phyloP scores from a whole-genome alignment of 2,888 invertebrate genomes.

The Caenorhabditis sinica region DNA sequence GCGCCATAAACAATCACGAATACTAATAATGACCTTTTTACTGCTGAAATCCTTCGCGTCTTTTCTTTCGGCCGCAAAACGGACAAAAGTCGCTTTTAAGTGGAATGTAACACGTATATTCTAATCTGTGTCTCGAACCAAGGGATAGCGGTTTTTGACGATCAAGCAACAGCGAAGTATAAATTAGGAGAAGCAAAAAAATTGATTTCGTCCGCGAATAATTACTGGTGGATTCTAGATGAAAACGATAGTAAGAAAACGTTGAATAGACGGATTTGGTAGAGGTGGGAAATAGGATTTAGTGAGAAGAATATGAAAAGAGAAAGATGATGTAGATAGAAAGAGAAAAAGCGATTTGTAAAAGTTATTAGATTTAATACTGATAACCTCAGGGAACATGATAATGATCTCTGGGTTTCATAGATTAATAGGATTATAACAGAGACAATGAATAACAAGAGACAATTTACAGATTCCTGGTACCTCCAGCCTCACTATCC shows the following conservation, averaged over 20 bases:
- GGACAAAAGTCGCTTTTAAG: constrained; percentile 47
- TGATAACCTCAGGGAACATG: no score
- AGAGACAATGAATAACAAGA: not conserved
- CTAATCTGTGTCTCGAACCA: constrained; percentile 35
- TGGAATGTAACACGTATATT: constrained; percentile 54
- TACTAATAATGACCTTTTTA: constrained; percentile 65
- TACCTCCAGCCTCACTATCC: constrained; percentile 32
- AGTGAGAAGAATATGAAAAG: constrained; percentile 5
- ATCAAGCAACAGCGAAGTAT: constrained; percentile 36
- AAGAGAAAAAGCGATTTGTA: not conserved
- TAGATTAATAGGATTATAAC: not conserved
- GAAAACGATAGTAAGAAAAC: constrained; percentile 39
- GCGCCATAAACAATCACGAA: constrained; percentile 62
- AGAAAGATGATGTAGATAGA: constrained; percentile 4
- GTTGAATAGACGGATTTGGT: constrained; percentile 32
- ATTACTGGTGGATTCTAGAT: constrained; percentile 51
- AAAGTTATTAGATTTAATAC: constrained; percentile 22
- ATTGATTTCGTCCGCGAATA: constrained; percentile 40
- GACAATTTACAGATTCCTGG: constrained; percentile 34
- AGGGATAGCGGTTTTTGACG: constrained; percentile 23
- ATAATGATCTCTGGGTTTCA: not conserved
- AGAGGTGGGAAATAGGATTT: constrained; percentile 33
- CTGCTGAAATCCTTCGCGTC: constrained; percentile 23
- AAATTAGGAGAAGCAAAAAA: constrained; percentile 32
- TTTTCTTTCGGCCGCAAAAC: constrained; percentile 43